These are phyloP conservation scores for Epistrophe eligans DNA, from an alignment of 2,888 invertebrate genomes.

Conservation along the genomic window DNA sequence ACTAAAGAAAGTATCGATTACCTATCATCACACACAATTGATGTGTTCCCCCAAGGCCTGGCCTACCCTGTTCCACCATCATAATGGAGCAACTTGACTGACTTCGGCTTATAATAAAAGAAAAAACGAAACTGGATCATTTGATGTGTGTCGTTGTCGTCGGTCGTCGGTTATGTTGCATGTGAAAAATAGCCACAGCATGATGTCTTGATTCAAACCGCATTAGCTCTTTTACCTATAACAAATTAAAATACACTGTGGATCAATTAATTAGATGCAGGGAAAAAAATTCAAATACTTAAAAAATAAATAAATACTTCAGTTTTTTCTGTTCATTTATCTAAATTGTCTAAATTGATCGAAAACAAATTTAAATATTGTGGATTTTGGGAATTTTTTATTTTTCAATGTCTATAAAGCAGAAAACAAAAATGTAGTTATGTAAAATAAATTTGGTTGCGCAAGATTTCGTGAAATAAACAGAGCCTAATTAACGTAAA, in stretches of 20 bases:
- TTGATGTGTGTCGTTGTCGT: constrained; percentile 16
- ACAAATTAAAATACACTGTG: neutral
- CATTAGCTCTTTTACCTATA: constrained; percentile 11
- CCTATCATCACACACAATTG: constrained; percentile 42
- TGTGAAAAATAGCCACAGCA: constrained; percentile 49
- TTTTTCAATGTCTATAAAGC: too few species aligned
- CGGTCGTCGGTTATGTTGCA: constrained; percentile 23
- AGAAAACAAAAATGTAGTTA: too few species aligned
- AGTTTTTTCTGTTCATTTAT: too few species aligned
- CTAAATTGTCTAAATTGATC: too few species aligned
- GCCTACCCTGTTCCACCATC: neutral
- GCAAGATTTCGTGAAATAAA: too few species aligned
- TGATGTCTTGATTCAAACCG: constrained; percentile 63
- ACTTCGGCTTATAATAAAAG: constrained; percentile 17
- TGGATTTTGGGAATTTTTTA: too few species aligned
- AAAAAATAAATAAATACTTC: too few species aligned
- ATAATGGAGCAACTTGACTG: neutral
- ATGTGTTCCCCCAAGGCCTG: constrained; percentile 2
- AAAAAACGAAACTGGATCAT: constrained; percentile 59
- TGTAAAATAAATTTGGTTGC: too few species aligned
- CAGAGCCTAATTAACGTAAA: too few species aligned
- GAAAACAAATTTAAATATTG: too few species aligned
- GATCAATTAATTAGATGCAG: neutral
- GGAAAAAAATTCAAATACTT: neutral
- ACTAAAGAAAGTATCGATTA: constrained; percentile 52